Base-by-base conservation (phyloP, 2,113 vertebrate genomes). In the Clarias batrachus region DNA sequence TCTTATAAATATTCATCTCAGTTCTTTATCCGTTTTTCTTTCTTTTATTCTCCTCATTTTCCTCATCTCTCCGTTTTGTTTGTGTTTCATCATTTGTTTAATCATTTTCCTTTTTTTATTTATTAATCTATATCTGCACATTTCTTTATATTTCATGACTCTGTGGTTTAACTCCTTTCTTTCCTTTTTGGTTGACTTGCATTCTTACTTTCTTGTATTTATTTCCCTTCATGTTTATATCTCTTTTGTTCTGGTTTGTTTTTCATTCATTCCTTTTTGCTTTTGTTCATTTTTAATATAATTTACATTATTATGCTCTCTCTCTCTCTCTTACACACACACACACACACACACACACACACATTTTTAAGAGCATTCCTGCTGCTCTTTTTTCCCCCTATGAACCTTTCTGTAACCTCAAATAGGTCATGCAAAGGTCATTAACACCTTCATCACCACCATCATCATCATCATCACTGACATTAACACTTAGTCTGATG, bases 401-500 rank as follows among this genome's bases (percentile, higher is more conserved):
- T 63, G 4, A 37, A 70, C 52, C 48, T 14, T 25, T 21, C 5
- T 59, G 6, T 56, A n/a, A 70, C 63, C 81, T 68, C 81, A 83
- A 30, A 70, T 25, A 66, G 63, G 41, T 83, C 82, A 83, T 33
- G 30, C 4, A 52, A 17, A 82, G 80, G 60, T n/a, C 80, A n/a
- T 81, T 70, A 83, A 60, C 81, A 83, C 81, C 41, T 68, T 83
- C 81, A 70, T 41, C 41, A 41, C 6, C 48, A 48, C 68, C 60
- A 54, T 30, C 25, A 27, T 30, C 78, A 16, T 65, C 60, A 82
- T 68, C 41, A 70, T 56, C 17, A 8, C 25, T 27, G 19, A 14
- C 25, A n/a, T 83, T 56, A 33, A 57, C 52, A 4, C 66, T 83
- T 21, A 56, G 52, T 21, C 16, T 56, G 66, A 71, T 12, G 19